A percentile compares a stretch with the other conserved stretches of the same genome.
phyloP scores from a whole-genome alignment of 30 jellyfish, hydroid and myxozoan species.

The Aurelia sp. region DNA sequence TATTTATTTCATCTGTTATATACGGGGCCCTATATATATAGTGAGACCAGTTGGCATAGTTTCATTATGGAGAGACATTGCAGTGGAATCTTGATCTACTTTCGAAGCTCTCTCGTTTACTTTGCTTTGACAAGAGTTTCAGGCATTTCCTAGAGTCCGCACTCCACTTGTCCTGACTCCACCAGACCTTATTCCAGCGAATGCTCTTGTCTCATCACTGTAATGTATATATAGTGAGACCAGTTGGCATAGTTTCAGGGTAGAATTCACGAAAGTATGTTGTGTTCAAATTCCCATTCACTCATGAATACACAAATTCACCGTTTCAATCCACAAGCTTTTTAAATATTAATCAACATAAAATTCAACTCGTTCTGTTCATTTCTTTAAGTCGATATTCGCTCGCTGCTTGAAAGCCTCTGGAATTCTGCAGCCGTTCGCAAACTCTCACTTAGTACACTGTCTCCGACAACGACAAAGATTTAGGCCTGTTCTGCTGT shows the following conservation, averaged over 20 bases:
- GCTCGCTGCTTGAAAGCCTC: too few relatives aligned
- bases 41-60: constrained; percentile 32
- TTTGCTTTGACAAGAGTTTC: too few relatives aligned
- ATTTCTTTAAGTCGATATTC: too few relatives aligned
- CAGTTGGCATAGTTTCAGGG: constrained; percentile 36
- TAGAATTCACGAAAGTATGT: background rate
- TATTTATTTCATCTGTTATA: too few relatives aligned
- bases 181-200: background rate
- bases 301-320: constrained; percentile 8
- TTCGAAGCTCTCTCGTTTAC: too few relatives aligned
- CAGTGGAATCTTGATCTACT: too few relatives aligned
- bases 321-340: constrained; percentile 39
- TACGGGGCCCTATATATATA: too few relatives aligned
- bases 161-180: background rate
- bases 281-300: constrained; percentile 1
- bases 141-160: background rate
- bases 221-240: background rate
- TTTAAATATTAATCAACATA: constrained; percentile 22
- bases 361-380: too few relatives aligned
- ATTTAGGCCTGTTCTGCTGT: too few relatives aligned
- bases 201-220: background rate
- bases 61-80: background rate
- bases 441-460: too few relatives aligned
- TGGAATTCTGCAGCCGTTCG: too few relatives aligned
- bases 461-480: too few relatives aligned